Base-by-base conservation (phyloP, 2,797 vertebrate species). In the Sebastolobus altivelis region DNA sequence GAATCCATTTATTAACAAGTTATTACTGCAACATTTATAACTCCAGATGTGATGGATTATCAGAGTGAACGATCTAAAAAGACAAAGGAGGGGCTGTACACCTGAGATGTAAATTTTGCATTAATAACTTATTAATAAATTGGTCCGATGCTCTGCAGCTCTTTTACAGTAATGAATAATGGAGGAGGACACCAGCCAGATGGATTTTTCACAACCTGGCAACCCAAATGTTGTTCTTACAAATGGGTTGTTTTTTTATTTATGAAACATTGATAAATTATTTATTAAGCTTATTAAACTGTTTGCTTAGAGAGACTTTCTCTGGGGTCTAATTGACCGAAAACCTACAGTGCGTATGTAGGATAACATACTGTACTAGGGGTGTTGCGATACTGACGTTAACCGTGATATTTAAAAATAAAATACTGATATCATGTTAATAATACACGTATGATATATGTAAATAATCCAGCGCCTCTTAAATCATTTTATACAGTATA, bases 41-140 rank as follows among this genome's bases (percentile, higher is more conserved):
- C 55, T 61, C 1, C 11, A 20, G 27, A 67, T 59, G 33, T 67
- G 68, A 73, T 79, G 37, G 25, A 79, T 82, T 58, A 58, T 62
- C 43, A 12, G 18, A 54, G 33, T 20, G 38, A 46, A 60, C 16
- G 20, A 10, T 56, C 49, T 20, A 18, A 65, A 40, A 79, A 62
- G 33, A 75, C 59, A 76, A 63, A 67, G 58, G 10, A 40, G 38
- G 22, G 14, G 20, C 14, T 8, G 37, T 8, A 11, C 12, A 61
- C 43, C 70, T 61, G 22, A 12, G 20, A 43, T 69, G 33, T 70
- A 66, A 66, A 74, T 49, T 37, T 52, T 72, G 29, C 58, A 35
- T 35, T 16, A 35, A 49, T 60, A 55, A 37, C 31, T 58, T 31
- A 22, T 49, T 81, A 66, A 79, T 79, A 31, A 58, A 63, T 22